Evolutionary conservation across 2,113 vertebrate genomes (phyloP).

Genomic region (Gobiocypris rarus): DNA sequence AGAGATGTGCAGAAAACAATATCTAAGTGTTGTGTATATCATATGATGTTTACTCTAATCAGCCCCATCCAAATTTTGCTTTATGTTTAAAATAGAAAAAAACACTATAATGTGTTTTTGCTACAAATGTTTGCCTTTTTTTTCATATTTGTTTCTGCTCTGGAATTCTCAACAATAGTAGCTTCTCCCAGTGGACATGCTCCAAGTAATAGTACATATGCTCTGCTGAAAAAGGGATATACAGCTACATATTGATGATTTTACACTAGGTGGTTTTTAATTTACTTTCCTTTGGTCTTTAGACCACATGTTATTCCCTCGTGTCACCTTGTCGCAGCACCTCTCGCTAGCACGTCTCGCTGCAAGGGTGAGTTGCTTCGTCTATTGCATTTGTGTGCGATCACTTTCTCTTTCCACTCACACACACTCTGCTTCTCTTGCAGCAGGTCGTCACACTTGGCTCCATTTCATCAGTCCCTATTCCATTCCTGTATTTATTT

Average conservation of each 20-base stretch:
- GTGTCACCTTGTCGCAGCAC: slow-evolving; percentile 58
- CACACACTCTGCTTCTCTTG: slow-evolving; percentile 40
- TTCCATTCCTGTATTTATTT: slow-evolving; percentile 52
- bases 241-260: slow-evolving; percentile 62
- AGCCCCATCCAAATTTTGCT: neutral
- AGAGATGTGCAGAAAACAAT: slow-evolving; percentile 1
- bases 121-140: neutral
- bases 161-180: slow-evolving; percentile 32
- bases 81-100: neutral
- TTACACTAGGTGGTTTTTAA: slow-evolving; percentile 67
- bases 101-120: neutral
- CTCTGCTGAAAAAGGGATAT: slow-evolving; percentile 52
- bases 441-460: slow-evolving; percentile 54
- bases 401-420: slow-evolving; percentile 21
- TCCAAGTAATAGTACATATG: slow-evolving; percentile 59
- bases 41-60: neutral
- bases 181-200: slow-evolving; percentile 48
- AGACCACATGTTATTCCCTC: slow-evolving; percentile 54
- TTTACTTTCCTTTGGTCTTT: slow-evolving; percentile 63
- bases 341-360: slow-evolving; percentile 52
- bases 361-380: slow-evolving; percentile 56
- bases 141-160: slow-evolving; percentile 25
- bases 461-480: slow-evolving; percentile 51
- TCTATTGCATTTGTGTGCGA: slow-evolving; percentile 40
- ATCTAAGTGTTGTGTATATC: neutral